Conservation (phyloP, 2,888 invertebrate species). For the Dichetophora obliterata region DNA sequence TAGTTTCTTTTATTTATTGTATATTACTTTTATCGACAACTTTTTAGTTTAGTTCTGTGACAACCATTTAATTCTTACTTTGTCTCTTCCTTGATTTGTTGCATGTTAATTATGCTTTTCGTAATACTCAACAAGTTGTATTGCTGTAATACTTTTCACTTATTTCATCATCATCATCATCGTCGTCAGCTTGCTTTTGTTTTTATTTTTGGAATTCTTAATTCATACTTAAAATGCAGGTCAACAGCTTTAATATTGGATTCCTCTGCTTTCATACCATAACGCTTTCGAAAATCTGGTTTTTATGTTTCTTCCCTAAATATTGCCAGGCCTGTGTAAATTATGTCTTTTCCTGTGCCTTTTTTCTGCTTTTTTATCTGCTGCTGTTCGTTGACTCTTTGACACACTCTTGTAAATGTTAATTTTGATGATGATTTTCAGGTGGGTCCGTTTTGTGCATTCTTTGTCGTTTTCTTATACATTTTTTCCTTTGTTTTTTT, state of each 20-base stretch:
- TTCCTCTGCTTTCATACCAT: neutral
- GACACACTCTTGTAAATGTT: slow-evolving; percentile 17
- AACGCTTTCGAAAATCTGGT: slow-evolving; percentile 38
- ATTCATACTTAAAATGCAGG: slow-evolving; percentile 54
- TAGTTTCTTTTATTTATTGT: no score
- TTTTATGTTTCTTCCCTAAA: slow-evolving; percentile 2
- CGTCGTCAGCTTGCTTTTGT: neutral
- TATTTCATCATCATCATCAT: neutral
- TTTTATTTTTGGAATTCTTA: neutral
- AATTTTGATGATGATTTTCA: neutral
- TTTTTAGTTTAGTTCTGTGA: neutral
- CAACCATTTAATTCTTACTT: neutral
- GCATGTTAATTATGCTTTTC: no score
- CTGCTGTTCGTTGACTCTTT: slow-evolving; percentile 4
- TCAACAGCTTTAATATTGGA: slow-evolving; percentile 47
- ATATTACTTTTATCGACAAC: no score
- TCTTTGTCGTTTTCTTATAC: neutral
- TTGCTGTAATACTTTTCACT: neutral
- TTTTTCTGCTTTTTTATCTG: neutral
- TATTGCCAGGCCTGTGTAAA: neutral
- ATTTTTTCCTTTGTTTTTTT: neutral
- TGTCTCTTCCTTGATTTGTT: neutral
- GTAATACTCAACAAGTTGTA: neutral
- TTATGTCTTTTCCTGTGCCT: neutral
- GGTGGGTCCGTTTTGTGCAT: neutral